These are phyloP conservation scores for Ormyrus pomaceus DNA, from an alignment of 2,888 invertebrate genomes.

Conservation along the genomic window DNA sequence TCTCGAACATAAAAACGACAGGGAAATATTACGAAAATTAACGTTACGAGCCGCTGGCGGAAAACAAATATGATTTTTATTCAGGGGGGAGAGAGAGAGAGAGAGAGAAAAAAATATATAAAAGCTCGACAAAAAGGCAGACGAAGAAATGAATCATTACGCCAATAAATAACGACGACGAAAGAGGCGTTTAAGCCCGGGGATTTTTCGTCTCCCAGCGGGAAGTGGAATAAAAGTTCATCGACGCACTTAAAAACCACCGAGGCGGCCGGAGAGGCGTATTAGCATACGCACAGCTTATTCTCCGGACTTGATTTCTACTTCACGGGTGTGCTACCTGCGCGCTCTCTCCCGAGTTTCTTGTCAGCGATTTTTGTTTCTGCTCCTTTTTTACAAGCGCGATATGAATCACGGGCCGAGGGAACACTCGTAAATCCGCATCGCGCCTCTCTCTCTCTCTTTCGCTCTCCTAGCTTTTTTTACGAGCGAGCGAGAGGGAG, in stretches of 20 bases:
- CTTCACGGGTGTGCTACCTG: conserved; percentile 42
- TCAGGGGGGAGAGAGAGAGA: conserved; percentile 45
- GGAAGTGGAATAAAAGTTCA: conserved; percentile 57
- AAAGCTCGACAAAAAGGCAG: conserved; percentile 3
- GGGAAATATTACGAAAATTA: conserved; percentile 58
- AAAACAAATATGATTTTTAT: conserved; percentile 59
- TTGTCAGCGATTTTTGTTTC: conserved; percentile 57
- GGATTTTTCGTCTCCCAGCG: conserved; percentile 52
- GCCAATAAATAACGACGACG: conserved; percentile 58
- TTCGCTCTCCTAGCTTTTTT: conserved; percentile 32
- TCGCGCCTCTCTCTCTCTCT: conserved; percentile 22
- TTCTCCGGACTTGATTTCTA: conserved; percentile 45
- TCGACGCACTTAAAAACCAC: conserved; percentile 47
- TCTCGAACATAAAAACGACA: conserved; percentile 52
- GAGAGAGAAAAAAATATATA: conserved; percentile 22
- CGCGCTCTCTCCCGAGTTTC: conserved; percentile 31
- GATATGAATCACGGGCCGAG: conserved; percentile 50
- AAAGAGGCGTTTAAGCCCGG: conserved; percentile 52
- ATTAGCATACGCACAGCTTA: conserved; percentile 54
- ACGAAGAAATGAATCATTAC: conserved; percentile 56
- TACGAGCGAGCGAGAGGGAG: conserved; percentile 44
- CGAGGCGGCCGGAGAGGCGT: not conserved
- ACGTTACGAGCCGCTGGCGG: conserved; percentile 51
- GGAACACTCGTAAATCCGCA: conserved; percentile 51
- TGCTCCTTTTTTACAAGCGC: conserved; percentile 13